phyloP scores from a whole-genome alignment of 2,113 vertebrate genomes.

The Meriones unguiculatus region DNA sequence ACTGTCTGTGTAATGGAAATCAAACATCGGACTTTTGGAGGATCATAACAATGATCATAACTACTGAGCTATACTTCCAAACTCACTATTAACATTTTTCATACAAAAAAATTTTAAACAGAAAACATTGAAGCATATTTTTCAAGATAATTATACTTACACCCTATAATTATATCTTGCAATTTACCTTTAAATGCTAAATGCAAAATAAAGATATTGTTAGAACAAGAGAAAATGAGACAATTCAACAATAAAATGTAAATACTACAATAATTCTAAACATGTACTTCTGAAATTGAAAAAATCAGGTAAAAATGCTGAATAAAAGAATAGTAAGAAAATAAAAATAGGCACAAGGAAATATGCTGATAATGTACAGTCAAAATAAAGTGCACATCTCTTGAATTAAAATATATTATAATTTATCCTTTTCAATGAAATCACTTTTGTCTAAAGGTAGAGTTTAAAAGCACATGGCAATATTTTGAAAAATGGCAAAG shows the following conservation, averaged over 20 bases:
- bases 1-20: too few relatives aligned
- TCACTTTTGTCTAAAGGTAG: not conserved
- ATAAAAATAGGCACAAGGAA: too few relatives aligned
- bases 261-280: not conserved
- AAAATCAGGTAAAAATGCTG: not conserved
- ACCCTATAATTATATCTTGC: not conserved
- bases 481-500: not conserved
- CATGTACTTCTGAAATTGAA: not conserved
- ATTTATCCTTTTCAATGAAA: not conserved
- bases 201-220: not conserved
- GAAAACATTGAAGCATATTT: not conserved
- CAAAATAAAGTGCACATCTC: not conserved
- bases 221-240: not conserved
- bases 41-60: too few relatives aligned
- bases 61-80: too few relatives aligned
- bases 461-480: not conserved
- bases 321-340: too few relatives aligned
- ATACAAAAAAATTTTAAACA: not conserved
- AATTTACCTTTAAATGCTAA: not conserved
- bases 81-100: not conserved
- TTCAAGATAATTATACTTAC: not conserved
- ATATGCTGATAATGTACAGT: too few relatives aligned
- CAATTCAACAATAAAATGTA: not conserved
- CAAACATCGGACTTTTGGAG: too few relatives aligned
- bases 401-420: conserved; percentile 8